These are phyloP conservation scores for Teleiodes luculella DNA, from an alignment of 2,888 invertebrate species.

Conservation along the genomic window DNA sequence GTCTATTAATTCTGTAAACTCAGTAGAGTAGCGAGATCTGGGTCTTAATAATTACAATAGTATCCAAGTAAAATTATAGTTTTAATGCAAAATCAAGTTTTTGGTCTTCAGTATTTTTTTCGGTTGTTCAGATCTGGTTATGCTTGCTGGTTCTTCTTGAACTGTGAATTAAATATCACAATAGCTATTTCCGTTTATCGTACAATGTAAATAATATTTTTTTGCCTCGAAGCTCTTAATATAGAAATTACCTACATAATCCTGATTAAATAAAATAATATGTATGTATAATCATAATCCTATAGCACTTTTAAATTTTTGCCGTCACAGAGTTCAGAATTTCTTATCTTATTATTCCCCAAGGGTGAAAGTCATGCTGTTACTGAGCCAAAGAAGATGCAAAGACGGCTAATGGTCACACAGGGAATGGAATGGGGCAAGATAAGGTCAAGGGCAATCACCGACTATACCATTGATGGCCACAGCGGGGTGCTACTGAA, in stretches of 20 bases:
- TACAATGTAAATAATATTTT: too few relatives aligned
- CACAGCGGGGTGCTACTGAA: not conserved
- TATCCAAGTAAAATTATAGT: not conserved
- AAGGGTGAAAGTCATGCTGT: not conserved
- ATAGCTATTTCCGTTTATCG: too few relatives aligned
- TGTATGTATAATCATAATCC: not conserved
- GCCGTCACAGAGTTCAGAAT: not conserved
- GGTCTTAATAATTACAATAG: not conserved
- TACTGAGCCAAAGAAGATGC: not conserved
- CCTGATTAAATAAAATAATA: too few relatives aligned
- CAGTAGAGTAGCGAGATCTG: not conserved
- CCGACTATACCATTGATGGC: constrained; percentile 8
- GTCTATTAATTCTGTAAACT: constrained; percentile 1
- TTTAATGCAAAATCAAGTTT: not conserved
- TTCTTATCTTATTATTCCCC: not conserved
- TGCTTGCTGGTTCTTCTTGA: too few relatives aligned
- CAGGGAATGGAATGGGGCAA: constrained; percentile 9
- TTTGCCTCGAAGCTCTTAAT: too few relatives aligned
- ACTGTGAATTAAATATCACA: too few relatives aligned
- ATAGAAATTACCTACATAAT: too few relatives aligned
- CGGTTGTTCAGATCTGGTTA: too few relatives aligned
- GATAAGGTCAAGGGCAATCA: not conserved
- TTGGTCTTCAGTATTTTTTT: not conserved
- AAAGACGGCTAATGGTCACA: not conserved
- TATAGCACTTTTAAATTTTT: not conserved